Evolutionary conservation across 1,140 invertebrate species (phyloP).

Genomic region (Battus philenor): DNA sequence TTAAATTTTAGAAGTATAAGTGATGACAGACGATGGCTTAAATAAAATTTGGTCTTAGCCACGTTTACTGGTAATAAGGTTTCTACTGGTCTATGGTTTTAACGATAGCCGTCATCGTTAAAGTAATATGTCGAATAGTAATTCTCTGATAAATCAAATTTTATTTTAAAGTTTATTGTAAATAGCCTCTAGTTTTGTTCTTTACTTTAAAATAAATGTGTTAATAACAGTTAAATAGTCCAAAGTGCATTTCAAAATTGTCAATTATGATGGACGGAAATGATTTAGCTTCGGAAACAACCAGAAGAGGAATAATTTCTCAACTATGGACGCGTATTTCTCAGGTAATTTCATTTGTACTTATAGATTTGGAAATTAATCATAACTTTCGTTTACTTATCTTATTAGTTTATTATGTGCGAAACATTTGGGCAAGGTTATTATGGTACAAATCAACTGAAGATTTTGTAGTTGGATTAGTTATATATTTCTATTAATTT

Average conservation of each 20-base stretch:
- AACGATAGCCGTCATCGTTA: conserved; percentile 15
- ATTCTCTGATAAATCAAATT: conserved; percentile 20
- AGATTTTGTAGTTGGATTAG: no score
- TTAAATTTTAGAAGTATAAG: no score
- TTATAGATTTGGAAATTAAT: no score
- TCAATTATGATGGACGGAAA: conserved; percentile 76
- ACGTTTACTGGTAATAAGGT: conserved; percentile 15
- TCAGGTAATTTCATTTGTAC: conserved; percentile 62
- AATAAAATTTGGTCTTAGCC: not conserved
- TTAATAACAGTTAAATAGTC: conserved; percentile 13
- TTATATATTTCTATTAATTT: no score
- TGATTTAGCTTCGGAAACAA: conserved; percentile 70
- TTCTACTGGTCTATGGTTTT: conserved; percentile 9
- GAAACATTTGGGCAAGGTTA: no score
- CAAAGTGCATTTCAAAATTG: conserved; percentile 12
- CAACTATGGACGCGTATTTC: conserved; percentile 77
- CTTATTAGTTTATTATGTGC: no score
- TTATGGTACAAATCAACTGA: no score
- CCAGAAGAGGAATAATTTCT: conserved; percentile 73
- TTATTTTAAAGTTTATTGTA: conserved; percentile 19
- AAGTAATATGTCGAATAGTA: conserved; percentile 22
- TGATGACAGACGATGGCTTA: no score
- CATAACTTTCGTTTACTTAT: no score
- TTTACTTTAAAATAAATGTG: conserved; percentile 18
- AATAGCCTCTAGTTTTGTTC: conserved; percentile 17